Percentiles rank a stretch among this genome's conserved stretches.
phyloP scores from a whole-genome alignment of 2,113 vertebrate species.

The Peromyscus maniculatus region DNA sequence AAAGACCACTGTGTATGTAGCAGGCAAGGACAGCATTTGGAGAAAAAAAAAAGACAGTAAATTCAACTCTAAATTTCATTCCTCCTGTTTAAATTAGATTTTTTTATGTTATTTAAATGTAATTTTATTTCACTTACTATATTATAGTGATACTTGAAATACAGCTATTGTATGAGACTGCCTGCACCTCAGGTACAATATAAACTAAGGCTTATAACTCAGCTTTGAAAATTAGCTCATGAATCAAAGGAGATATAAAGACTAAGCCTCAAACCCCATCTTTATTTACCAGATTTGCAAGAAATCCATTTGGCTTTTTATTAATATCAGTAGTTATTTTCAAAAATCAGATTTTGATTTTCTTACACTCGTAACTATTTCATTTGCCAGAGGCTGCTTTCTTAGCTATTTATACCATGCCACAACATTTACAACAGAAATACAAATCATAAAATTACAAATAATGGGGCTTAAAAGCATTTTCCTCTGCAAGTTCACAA shows the following conservation, averaged over 20 bases:
- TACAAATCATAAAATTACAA: conserved; percentile 66
- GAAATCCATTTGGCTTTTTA: conserved; percentile 77
- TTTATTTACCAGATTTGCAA: conserved; percentile 79
- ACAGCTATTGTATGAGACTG: conserved; percentile 75
- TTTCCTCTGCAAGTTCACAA: conserved; percentile 39
- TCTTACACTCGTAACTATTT: conserved; percentile 67
- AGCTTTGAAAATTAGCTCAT: conserved; percentile 80
- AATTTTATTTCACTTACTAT: conserved; percentile 82
- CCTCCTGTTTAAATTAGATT: conserved; percentile 73
- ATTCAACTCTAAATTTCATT: conserved; percentile 75
- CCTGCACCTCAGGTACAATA: conserved; percentile 78
- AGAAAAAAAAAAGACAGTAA: conserved; percentile 37
- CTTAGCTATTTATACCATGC: conserved; percentile 52
- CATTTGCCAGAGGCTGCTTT: conserved; percentile 62
- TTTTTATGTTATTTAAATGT: conserved; percentile 81
- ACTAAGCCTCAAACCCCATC: conserved; percentile 70
- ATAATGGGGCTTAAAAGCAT: conserved; percentile 49
- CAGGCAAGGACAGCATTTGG: conserved; percentile 47
- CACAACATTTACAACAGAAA: conserved; percentile 64
- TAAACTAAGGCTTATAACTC: conserved; percentile 75
- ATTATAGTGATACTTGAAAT: conserved; percentile 76
- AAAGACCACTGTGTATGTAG: background rate
- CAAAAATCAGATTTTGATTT: conserved; percentile 77
- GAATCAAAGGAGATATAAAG: conserved; percentile 76
- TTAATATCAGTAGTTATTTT: conserved; percentile 77